Base-by-base conservation (phyloP, 1,140 invertebrate species). In the Drosophila miranda region DNA sequence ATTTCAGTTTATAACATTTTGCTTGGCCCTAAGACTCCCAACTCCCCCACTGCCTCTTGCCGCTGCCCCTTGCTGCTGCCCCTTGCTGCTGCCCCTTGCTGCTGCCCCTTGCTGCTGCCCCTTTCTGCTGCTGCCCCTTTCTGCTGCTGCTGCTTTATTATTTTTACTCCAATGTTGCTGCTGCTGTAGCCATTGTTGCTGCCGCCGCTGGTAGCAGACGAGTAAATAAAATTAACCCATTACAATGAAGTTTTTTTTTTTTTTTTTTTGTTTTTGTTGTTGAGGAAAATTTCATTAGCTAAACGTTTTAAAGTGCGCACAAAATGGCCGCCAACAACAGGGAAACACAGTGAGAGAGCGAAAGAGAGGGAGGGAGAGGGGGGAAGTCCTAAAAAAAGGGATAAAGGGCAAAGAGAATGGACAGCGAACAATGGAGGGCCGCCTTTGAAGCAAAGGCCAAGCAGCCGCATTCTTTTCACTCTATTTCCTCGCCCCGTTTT, bases 181-280 rank as follows among this genome's bases (percentile, higher is more conserved):
- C 44, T 34, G 57, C 21, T 44, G 43, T 2, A 21, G 42, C 16
- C 34, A 45, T 8, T 16, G 28, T 16, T 73, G 70, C 62, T 67
- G 70, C 67, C 41, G 63, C 69, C 11, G 30, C 30, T 34, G 34
- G 4, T 13, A 38, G 34, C 34, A 38, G 34, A 38, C 63, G 78
- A 83, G 78, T 82, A 82, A 82, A 82, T 83, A 82, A 82, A 82
- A 82, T 82, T 82, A 82, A 82, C 78, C 78, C 78, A 82, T 82
- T 82, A 82, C 78, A 83, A 82, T 82, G 79, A 83, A 82, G 78
- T 82, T 83, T 73, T 72, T 80, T 69, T 74, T 62, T 46, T 52
- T 16, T 16, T 16, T 16, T 16, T 16, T 16, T 16, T 16, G 0
- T 16, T 16, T 16, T 16, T 59, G 64, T 64, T 60, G 66, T 75